These are phyloP conservation scores for Amphimallon solstitiale DNA, from an alignment of 2,888 invertebrate species.

Conservation along the genomic window DNA sequence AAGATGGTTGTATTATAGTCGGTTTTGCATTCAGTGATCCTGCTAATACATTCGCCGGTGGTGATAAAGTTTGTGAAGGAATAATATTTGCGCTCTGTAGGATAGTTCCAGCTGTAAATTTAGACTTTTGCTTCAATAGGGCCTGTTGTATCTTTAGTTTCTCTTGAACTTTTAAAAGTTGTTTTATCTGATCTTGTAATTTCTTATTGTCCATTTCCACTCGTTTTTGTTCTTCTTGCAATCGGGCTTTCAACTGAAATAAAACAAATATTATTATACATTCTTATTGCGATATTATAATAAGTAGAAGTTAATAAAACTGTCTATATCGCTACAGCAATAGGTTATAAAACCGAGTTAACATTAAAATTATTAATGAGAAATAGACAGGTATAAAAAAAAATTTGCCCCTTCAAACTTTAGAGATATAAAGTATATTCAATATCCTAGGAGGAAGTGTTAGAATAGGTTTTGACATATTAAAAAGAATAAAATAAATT, in stretches of 20 bases:
- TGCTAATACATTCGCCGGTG: constrained; percentile 17
- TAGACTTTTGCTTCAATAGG: constrained; percentile 48
- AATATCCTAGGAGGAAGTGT: too few species aligned
- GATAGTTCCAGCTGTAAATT: constrained; percentile 42
- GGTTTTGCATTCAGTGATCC: constrained; percentile 7
- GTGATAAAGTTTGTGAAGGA: constrained; percentile 20
- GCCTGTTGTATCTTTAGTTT: constrained; percentile 59
- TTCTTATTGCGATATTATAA: too few species aligned
- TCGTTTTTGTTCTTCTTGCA: constrained; percentile 59
- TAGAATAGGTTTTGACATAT: too few species aligned
- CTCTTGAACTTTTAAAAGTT: constrained; percentile 59
- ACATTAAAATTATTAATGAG: too few species aligned
- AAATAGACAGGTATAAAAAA: too few species aligned
- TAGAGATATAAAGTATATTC: too few species aligned
- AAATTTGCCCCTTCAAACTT: too few species aligned
- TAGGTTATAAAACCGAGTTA: too few species aligned
- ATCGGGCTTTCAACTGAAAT: constrained; percentile 59
- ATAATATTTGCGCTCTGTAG: constrained; percentile 32
- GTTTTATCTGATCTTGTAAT: constrained; percentile 60
- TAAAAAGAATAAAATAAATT: too few species aligned
- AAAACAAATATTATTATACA: too few species aligned
- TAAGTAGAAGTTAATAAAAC: too few species aligned
- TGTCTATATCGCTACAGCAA: too few species aligned
- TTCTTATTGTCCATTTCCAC: constrained; percentile 59
- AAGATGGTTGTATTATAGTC: constrained; percentile 18